phyloP scores from a whole-genome alignment of 2,888 invertebrate genomes.

The Biston stratarius region DNA sequence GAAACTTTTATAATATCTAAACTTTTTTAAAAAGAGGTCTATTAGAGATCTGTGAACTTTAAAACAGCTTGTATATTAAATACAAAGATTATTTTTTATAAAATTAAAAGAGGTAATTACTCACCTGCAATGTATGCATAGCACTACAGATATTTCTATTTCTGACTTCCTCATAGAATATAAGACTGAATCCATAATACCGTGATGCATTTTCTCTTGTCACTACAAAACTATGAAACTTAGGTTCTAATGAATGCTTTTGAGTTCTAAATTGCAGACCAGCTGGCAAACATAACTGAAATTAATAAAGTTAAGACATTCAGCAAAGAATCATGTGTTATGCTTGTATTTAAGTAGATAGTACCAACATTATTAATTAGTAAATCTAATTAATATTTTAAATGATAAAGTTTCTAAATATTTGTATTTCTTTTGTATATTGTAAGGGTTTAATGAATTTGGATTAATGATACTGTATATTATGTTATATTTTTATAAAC shows the following conservation, averaged over 20 bases:
- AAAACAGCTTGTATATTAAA: too few relatives aligned
- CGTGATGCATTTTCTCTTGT: constrained; percentile 98
- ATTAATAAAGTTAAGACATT: constrained; percentile 19
- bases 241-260: constrained; percentile 94
- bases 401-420: too few relatives aligned
- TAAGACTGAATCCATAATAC: constrained; percentile 97
- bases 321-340: not conserved
- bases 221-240: constrained; percentile 98
- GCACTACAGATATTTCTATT: constrained; percentile 97
- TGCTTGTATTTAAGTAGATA: not conserved
- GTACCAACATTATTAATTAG: too few relatives aligned
- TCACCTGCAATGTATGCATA: constrained; percentile 96
- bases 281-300: constrained; percentile 96
- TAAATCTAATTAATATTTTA: too few relatives aligned
- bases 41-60: not conserved
- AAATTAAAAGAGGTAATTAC: not conserved
- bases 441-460: too few relatives aligned
- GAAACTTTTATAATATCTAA: too few relatives aligned
- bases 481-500: not conserved
- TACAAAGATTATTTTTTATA: too few relatives aligned
- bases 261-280: constrained; percentile 98
- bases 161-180: constrained; percentile 98
- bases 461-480: not conserved
- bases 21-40: too few relatives aligned
- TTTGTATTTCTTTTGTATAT: too few relatives aligned